Evolutionary conservation across 2,888 invertebrate species (phyloP), one percentile per base, ranked within the genome.

Genomic region (Xanthorhoe spadicearia): DNA sequence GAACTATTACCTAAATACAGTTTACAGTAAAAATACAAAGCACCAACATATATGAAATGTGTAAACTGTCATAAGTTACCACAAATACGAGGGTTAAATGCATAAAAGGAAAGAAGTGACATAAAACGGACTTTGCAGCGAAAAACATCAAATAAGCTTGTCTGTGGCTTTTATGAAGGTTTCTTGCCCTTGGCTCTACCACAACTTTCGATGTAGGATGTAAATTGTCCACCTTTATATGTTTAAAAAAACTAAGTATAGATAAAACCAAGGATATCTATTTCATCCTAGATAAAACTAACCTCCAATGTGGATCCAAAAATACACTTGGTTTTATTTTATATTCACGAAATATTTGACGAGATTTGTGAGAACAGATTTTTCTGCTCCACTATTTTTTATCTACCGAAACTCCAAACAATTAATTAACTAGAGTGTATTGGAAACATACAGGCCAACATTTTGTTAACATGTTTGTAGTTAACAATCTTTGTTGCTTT

Each of bases 131-230:
- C 23, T 58, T 54, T 60, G 57, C 61, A 61, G 53, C 50, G 38
- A 69, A 63, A 62, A 58, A 65, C 65, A 62, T 64, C 58, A 66
- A 66, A 61, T 56, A 49, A 58, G 19, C 32, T 50, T 48, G 56
- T 53, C 49, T 48, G 35, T 57, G 43, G 18, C 54, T 64, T 66
- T 61, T 66, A 56, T 56, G 61, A 58, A 61, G 61, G 63, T 55
- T 13, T 49, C 17, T 13, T 46, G 50, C 48, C 46, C 15, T 54
- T 49, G 18, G 32, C 19, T 48, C 7, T 48, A 52, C 18, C 19
- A 15, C 32, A 49, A 38, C 15, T 32, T 32, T 17, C n/a, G 48
- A 48, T n/a, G 15, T 8, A 48, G n/a, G 15, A 48, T 8, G 58
- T 50, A 19, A 17, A 32, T 28, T 48, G 6, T 15, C 15, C 13